Evolutionary conservation across 2,113 vertebrate species (phyloP).

Genomic region (Garra rufa): DNA sequence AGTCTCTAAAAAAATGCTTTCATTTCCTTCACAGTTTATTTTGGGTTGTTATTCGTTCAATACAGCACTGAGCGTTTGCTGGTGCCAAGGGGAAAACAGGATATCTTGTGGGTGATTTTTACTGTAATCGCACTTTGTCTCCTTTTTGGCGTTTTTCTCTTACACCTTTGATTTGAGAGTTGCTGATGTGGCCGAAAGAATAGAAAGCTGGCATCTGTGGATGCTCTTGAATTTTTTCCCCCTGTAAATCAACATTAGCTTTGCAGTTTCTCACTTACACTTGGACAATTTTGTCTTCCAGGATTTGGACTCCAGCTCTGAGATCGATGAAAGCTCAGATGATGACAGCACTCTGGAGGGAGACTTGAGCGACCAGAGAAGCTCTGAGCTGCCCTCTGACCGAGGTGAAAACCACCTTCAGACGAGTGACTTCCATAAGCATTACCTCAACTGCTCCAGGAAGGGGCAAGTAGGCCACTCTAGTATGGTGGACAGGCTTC

Average conservation of each 20-base stretch:
- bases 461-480: conserved; percentile 40
- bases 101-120: conserved; percentile 43
- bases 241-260: conserved; percentile 31
- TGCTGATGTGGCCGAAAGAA: background rate
- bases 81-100: background rate
- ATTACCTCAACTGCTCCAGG: conserved; percentile 38
- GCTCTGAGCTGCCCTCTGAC: background rate
- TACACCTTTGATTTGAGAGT: conserved; percentile 11
- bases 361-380: background rate
- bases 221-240: background rate
- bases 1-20: conserved; percentile 18
- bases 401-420: conserved; percentile 40
- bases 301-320: conserved; percentile 71
- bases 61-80: background rate
- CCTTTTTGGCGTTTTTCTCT: background rate
- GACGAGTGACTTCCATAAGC: conserved; percentile 58
- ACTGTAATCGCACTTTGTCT: conserved; percentile 13
- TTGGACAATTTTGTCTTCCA: conserved; percentile 60
- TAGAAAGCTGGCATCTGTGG: background rate
- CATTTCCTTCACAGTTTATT: conserved; percentile 30
- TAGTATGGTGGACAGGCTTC: conserved; percentile 68
- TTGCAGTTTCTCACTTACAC: conserved; percentile 8
- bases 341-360: conserved; percentile 46
- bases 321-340: conserved; percentile 64
- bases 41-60: conserved; percentile 14